phyloP scores from a whole-genome alignment of 2,888 invertebrate genomes.

The Cactoblastis cactorum region DNA sequence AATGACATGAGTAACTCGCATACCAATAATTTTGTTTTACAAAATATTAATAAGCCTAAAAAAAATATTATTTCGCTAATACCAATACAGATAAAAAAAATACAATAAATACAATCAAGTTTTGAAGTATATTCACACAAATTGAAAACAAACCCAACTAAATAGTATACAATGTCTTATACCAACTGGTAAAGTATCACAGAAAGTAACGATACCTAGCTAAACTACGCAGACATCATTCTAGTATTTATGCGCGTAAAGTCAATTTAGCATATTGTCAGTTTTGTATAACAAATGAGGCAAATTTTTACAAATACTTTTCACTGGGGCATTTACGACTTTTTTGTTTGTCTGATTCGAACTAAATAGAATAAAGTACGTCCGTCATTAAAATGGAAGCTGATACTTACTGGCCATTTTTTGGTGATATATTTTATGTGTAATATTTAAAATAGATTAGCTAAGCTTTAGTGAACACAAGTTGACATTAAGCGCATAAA shows the following conservation, averaged over 20 bases:
- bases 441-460: not conserved
- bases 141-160: constrained; percentile 39
- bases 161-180: constrained; percentile 66
- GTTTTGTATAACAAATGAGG: not conserved
- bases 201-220: constrained; percentile 77
- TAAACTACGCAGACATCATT: constrained; percentile 65
- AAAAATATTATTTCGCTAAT: constrained; percentile 10
- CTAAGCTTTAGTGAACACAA: not conserved
- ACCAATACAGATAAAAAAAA: constrained; percentile 18
- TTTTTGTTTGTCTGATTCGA: not conserved
- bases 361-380: no score
- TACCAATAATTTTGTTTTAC: constrained; percentile 11
- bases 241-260: constrained; percentile 24
- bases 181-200: constrained; percentile 77
- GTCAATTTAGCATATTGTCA: not conserved
- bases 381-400: no score
- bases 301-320: not conserved
- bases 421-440: no score
- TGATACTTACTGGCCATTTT: no score
- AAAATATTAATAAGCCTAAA: constrained; percentile 10
- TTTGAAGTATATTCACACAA: constrained; percentile 20
- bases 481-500: not conserved
- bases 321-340: not conserved
- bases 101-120: constrained; percentile 20
- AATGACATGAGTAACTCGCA: constrained; percentile 1